Percentiles rank a stretch among this genome's conserved stretches.
phyloP scores from a whole-genome alignment of 2,797 vertebrate species.

The Capromys pilorides region DNA sequence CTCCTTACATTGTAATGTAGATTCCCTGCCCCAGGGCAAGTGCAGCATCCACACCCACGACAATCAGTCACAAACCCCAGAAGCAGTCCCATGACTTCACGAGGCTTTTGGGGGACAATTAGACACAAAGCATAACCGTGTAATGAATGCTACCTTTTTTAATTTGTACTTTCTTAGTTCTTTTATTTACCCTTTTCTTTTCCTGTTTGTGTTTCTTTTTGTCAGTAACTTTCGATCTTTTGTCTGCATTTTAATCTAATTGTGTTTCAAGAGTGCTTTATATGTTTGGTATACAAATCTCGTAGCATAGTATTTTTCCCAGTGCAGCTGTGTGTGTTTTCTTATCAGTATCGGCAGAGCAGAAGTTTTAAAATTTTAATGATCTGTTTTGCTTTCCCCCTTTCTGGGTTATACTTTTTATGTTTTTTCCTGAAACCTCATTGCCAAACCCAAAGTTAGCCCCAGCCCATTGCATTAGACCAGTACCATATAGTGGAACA shows the following conservation, averaged over 20 bases:
- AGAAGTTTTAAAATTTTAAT: not conserved
- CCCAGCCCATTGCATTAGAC: not conserved
- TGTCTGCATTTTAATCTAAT: not conserved
- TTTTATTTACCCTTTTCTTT: not conserved
- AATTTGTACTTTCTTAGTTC: not conserved
- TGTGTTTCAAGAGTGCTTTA: not conserved
- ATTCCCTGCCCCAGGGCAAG: too few relatives aligned
- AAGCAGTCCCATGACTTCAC: too few relatives aligned
- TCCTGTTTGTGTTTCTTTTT: not conserved
- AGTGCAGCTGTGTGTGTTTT: not conserved
- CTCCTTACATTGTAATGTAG: too few relatives aligned
- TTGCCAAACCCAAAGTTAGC: not conserved
- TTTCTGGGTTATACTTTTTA: not conserved
- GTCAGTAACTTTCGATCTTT: not conserved
- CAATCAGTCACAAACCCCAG: too few relatives aligned
- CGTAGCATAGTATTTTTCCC: not conserved
- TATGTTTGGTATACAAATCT: conserved; percentile 1
- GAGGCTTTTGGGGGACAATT: too few relatives aligned
- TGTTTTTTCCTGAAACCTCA: not conserved
- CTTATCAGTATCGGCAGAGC: not conserved
- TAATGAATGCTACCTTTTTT: not conserved
- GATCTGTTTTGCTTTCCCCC: not conserved
- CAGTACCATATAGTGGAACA: not conserved
- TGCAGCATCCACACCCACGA: too few relatives aligned
- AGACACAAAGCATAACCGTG: too few relatives aligned